Evolutionary conservation across 2,113 vertebrate genomes (phyloP).

Genomic region (Ictalurus furcatus): DNA sequence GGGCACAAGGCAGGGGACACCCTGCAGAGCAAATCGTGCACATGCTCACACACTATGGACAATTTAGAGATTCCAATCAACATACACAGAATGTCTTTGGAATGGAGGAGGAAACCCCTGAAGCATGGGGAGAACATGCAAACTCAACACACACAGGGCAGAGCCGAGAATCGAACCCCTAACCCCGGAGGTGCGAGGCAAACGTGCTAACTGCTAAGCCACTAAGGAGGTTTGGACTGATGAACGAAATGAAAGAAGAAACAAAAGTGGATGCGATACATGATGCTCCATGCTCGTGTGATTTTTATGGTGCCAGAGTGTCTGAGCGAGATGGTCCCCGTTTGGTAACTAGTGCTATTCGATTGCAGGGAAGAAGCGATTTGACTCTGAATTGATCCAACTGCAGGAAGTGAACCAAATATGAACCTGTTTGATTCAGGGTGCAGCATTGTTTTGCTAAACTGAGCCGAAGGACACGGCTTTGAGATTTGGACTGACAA

Average conservation of each 20-base stretch:
- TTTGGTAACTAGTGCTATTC: neutral
- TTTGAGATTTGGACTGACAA: neutral
- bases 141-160: too few species aligned
- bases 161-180: too few species aligned
- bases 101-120: too few species aligned
- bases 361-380: too few species aligned
- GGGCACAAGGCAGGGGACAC: too few species aligned
- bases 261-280: neutral
- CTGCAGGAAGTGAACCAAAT: neutral
- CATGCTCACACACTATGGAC: too few species aligned
- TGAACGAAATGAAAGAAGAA: neutral
- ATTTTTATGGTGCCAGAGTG: neutral
- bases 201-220: too few species aligned
- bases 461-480: neutral
- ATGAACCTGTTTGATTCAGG: neutral
- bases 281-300: neutral
- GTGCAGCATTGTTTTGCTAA: neutral
- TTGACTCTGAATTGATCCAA: neutral
- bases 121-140: too few species aligned
- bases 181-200: too few species aligned
- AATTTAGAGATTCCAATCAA: too few species aligned
- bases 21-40: too few species aligned
- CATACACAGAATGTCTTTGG: too few species aligned
- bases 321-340: neutral
- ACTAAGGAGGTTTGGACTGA: neutral